These are phyloP conservation scores for Cepphus grylle DNA, from an alignment of 2,113 vertebrate species.

Conservation along the genomic window DNA sequence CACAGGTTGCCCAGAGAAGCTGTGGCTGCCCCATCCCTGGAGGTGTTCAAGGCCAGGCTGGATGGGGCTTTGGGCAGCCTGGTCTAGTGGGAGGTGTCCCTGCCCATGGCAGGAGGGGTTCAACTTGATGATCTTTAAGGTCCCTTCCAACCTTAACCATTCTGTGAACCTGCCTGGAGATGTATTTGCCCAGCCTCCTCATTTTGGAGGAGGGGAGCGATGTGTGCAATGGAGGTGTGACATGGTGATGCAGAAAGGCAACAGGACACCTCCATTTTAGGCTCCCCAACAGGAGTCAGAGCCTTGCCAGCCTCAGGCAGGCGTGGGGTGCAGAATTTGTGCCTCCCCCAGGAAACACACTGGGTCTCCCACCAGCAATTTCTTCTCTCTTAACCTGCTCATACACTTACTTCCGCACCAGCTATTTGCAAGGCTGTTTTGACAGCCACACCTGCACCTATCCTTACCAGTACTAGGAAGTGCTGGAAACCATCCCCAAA, in stretches of 20 bases:
- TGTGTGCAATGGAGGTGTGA: rapidly evolving
- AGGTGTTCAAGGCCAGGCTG: neutral
- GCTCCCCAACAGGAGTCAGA: neutral
- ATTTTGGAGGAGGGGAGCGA: neutral
- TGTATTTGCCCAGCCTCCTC: neutral
- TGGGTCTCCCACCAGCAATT: neutral
- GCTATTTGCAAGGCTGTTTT: neutral
- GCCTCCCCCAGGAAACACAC: neutral
- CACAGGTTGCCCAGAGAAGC: neutral
- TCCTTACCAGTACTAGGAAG: neutral
- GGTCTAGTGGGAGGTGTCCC: neutral
- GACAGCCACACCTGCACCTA: neutral
- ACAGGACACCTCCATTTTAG: neutral
- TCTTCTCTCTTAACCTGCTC: neutral
- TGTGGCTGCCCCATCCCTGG: neutral
- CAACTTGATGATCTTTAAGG: neutral
- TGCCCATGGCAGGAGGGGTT: too few relatives aligned
- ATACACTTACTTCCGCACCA: rapidly evolving
- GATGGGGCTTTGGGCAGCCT: neutral
- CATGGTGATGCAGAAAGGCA: neutral
- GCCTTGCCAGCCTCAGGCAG: neutral
- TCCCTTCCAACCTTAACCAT: neutral
- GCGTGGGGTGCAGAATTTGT: neutral
- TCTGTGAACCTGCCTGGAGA: neutral
- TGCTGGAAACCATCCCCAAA: neutral